Conservation (phyloP, 2,888 invertebrate species). For the Aspidiotus rigidus region DNA sequence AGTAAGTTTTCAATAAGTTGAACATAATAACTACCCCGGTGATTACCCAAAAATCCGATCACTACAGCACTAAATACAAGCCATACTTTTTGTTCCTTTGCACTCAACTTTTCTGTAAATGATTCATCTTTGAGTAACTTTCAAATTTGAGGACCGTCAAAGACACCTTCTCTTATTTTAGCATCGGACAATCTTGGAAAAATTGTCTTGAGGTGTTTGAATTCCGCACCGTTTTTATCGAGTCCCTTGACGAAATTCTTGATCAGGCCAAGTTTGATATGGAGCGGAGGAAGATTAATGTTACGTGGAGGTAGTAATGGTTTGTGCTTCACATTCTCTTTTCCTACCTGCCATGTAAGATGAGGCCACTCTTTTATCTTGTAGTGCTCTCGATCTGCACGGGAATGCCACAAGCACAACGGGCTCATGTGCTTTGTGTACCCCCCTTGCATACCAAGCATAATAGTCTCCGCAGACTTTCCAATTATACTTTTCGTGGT, state of each 20-base stretch:
- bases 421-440: constrained; percentile 22
- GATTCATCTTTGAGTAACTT: constrained; percentile 36
- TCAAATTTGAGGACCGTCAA: constrained; percentile 36
- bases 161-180: constrained; percentile 16
- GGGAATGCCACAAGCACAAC: constrained; percentile 38
- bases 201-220: not conserved
- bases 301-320: not conserved
- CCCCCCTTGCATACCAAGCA: constrained; percentile 28
- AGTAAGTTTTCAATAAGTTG: constrained; percentile 3
- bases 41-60: constrained; percentile 9
- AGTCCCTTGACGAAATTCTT: constrained; percentile 28
- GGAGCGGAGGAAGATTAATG: constrained; percentile 6
- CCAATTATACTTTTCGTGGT: constrained; percentile 27
- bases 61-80: constrained; percentile 33
- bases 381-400: constrained; percentile 38
- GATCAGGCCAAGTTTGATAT: constrained; percentile 8
- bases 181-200: constrained; percentile 9
- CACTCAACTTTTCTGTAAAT: constrained; percentile 36
- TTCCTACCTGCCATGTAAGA: not conserved
- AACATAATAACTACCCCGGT: not conserved
- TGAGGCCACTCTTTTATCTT: constrained; percentile 33
- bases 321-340: not conserved
- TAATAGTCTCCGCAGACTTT: constrained; percentile 24
- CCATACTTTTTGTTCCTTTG: constrained; percentile 36
- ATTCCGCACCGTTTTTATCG: constrained; percentile 6